phyloP scores from a whole-genome alignment of 2,888 invertebrate genomes.

The Volucella inanis region DNA sequence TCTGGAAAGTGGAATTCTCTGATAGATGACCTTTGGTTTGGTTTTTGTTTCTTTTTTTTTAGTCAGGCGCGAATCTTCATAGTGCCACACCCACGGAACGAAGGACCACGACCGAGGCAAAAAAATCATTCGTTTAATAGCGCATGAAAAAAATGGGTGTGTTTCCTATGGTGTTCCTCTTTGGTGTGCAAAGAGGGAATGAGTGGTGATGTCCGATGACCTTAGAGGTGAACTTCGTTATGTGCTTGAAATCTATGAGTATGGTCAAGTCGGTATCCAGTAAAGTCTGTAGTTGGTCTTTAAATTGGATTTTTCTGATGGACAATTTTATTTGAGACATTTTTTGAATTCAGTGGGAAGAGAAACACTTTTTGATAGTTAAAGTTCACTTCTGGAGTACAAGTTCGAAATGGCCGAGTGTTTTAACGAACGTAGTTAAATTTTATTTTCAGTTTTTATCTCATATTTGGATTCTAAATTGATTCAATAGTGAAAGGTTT shows the following conservation, averaged over 20 bases:
- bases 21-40: conserved; percentile 27
- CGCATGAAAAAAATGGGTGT: conserved; percentile 68
- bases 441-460: too few species aligned
- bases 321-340: neutral
- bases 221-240: conserved; percentile 56
- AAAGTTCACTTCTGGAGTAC: too few species aligned
- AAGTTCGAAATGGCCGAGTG: too few species aligned
- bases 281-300: neutral
- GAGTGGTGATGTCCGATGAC: conserved; percentile 66
- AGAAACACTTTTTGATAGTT: too few species aligned
- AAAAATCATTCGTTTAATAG: conserved; percentile 69
- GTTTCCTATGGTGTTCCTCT: conserved; percentile 29
- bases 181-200: conserved; percentile 28
- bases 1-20: conserved; percentile 27
- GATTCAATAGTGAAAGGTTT: too few species aligned
- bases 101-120: conserved; percentile 9
- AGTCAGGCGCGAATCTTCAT: conserved; percentile 47
- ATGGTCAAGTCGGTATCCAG: conserved; percentile 11
- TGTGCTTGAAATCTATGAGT: conserved; percentile 41
- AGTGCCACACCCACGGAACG: conserved; percentile 66
- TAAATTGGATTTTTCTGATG: neutral
- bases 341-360: too few species aligned
- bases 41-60: conserved; percentile 14
- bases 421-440: too few species aligned
- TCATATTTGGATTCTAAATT: too few species aligned